A percentile compares a stretch with the other conserved stretches of the same genome.
Evolutionary conservation across 2,797 vertebrate species (phyloP).

Genomic region (Acridotheres tristis): DNA sequence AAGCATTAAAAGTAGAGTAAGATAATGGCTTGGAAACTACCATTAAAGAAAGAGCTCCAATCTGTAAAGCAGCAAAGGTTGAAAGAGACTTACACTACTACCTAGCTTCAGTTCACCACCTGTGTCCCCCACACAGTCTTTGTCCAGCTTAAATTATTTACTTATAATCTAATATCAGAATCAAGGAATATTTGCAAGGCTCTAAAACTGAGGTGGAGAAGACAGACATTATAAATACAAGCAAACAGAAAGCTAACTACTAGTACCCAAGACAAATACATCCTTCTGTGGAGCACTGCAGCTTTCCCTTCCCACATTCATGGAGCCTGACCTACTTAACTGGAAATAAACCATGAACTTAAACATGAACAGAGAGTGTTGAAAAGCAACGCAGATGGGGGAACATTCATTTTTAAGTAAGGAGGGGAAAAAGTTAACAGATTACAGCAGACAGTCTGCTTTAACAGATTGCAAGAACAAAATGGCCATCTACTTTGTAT

Average conservation of each 20-base stretch:
- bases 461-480: conserved; percentile 63
- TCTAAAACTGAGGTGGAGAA: not conserved
- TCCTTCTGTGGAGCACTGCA: not conserved
- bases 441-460: conserved; percentile 57
- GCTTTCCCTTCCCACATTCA: not conserved
- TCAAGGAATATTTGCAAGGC: not conserved
- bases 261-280: not conserved
- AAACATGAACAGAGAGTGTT: not conserved
- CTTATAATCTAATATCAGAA: not conserved
- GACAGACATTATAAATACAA: not conserved
- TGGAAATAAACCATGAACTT: not conserved
- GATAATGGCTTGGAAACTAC: not conserved
- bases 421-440: conserved; percentile 15
- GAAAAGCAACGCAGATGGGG: conserved; percentile 47
- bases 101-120: not conserved
- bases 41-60: not conserved
- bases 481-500: conserved; percentile 59
- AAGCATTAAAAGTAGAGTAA: not conserved
- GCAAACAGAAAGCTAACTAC: not conserved
- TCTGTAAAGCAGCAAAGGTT: not conserved
- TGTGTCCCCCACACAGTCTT: not conserved
- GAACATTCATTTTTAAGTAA: conserved; percentile 13
- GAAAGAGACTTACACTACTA: not conserved
- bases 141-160: not conserved
- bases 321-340: not conserved